A percentile compares a stretch with the other conserved stretches of the same genome.
Evolutionary conservation across 2,113 vertebrate species (phyloP).

Genomic region (Pseudopodoces humilis): DNA sequence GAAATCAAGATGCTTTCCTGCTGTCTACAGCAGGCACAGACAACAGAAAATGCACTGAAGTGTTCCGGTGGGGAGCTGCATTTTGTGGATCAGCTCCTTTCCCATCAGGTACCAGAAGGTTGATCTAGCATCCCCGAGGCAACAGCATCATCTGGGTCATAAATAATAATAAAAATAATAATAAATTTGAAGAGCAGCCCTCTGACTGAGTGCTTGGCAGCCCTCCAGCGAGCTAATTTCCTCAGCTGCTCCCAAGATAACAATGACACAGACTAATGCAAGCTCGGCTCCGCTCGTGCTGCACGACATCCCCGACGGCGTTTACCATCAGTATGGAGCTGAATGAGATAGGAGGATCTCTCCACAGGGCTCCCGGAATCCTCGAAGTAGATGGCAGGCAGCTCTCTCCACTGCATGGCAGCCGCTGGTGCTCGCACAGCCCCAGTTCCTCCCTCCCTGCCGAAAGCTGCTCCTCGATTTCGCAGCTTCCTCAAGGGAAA

Average conservation of each 20-base stretch:
- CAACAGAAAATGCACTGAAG: not conserved
- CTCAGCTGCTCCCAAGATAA: slow-evolving; percentile 66
- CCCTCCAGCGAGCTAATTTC: slow-evolving; percentile 67
- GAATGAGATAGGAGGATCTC: slow-evolving; percentile 44
- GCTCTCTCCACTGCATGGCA: slow-evolving; percentile 36
- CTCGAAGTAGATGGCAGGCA: not conserved
- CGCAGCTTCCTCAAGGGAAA: not conserved
- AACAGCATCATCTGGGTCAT: slow-evolving; percentile 57
- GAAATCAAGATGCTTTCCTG: not conserved
- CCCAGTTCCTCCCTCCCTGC: not conserved
- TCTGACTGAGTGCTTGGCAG: slow-evolving; percentile 61
- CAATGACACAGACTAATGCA: slow-evolving; percentile 65
- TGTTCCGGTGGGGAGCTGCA: not conserved
- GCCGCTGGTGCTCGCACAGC: not conserved
- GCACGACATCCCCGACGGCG: slow-evolving; percentile 42
- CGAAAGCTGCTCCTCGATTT: not conserved
- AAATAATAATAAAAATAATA: slow-evolving; percentile 69
- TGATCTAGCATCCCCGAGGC: slow-evolving; percentile 48
- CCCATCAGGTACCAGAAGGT: slow-evolving; percentile 62
- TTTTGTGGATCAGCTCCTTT: slow-evolving; percentile 24
- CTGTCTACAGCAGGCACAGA: not conserved
- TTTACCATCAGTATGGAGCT: slow-evolving; percentile 29
- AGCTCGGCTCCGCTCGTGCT: not conserved
- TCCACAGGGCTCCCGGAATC: not conserved
- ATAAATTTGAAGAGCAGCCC: slow-evolving; percentile 51